Evolutionary conservation across 1,140 invertebrate species (phyloP).

Genomic region (Drosophila littoralis): DNA sequence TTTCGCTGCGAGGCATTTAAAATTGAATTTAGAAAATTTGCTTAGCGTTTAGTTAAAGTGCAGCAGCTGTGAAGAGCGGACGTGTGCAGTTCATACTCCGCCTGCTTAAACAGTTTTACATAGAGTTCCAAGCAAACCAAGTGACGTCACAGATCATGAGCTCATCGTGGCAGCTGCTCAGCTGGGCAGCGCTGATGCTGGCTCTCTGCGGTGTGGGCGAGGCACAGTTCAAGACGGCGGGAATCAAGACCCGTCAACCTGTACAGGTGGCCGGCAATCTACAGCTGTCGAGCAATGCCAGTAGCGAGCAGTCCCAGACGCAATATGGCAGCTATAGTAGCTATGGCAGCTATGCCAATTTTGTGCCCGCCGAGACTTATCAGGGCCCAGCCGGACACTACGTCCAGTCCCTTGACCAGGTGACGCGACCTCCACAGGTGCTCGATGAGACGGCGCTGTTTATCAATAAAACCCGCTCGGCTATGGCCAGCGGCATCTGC

Average conservation of each 20-base stretch:
- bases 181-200: slow-evolving; percentile 35
- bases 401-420: slow-evolving; percentile 45
- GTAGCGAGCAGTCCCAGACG: slow-evolving; percentile 31
- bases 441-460: slow-evolving; percentile 75
- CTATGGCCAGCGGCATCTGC: slow-evolving; percentile 85
- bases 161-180: slow-evolving; percentile 18
- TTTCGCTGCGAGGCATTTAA: slow-evolving; percentile 22
- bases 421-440: slow-evolving; percentile 41
- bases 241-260: slow-evolving; percentile 74
- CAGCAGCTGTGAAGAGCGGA: slow-evolving; percentile 60
- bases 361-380: slow-evolving; percentile 70
- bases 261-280: slow-evolving; percentile 60
- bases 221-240: slow-evolving; percentile 75
- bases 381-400: slow-evolving; percentile 53
- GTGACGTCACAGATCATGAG: slow-evolving; percentile 43
- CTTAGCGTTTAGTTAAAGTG: slow-evolving; percentile 64
- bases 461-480: slow-evolving; percentile 74
- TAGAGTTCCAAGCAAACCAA: background rate
- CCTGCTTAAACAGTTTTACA: background rate
- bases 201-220: slow-evolving; percentile 31
- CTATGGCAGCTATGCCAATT: slow-evolving; percentile 40
- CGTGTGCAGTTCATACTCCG: slow-evolving; percentile 33
- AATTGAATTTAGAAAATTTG: slow-evolving; percentile 34
- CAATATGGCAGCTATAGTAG: slow-evolving; percentile 21
- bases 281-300: slow-evolving; percentile 46